Evolutionary conservation across 1,140 invertebrate species (phyloP), one percentile per base, ranked within the genome.

Genomic region (Papilio xuthus): DNA sequence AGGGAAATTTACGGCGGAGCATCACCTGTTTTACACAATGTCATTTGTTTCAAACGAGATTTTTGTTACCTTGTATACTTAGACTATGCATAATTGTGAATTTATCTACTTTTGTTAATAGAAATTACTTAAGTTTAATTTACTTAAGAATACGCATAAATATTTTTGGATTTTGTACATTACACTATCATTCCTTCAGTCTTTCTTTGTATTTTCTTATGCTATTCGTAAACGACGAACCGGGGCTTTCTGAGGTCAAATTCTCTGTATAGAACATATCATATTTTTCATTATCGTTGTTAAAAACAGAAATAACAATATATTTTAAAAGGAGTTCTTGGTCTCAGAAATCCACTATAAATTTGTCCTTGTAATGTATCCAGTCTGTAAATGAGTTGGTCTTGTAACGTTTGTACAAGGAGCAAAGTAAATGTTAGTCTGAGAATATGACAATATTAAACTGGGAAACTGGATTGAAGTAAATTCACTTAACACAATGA

Each of bases 401-500:
- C 1, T 60, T 23, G 6, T 4, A 28, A 28, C 60, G 15, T 6
- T 67, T 63, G 10, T 60, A 26, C 23, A 23, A 13, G 0, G 1
- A 50, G 0, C 10, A 26, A 56, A 56, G 20, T 26, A 26, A 8
- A 28, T 18, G 23, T 28, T 20, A 8, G 13, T 67, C 60, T 67
- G 2, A 13, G 13, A 67, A 15, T 15, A 67, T 26, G 56, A 60
- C 23, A 60, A 60, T 60, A 60, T 60, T 26, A 60, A 60, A 60
- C 23, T 23, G 56, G 20, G 12, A 60, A 60, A 60, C 56, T 28
- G 60, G 12, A 18, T 18, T 67, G 12, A 67, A 15, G 60, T 15
- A 67, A 67, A 67, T 67, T 67, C 60, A 67, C 60, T 67, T 28
- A 67, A 67, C 23, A 28, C 32, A 32, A 67, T 67, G 60, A 53